These are phyloP conservation scores for Drosophila yakuba DNA, from an alignment of 1,140 invertebrate species.

Conservation along the genomic window DNA sequence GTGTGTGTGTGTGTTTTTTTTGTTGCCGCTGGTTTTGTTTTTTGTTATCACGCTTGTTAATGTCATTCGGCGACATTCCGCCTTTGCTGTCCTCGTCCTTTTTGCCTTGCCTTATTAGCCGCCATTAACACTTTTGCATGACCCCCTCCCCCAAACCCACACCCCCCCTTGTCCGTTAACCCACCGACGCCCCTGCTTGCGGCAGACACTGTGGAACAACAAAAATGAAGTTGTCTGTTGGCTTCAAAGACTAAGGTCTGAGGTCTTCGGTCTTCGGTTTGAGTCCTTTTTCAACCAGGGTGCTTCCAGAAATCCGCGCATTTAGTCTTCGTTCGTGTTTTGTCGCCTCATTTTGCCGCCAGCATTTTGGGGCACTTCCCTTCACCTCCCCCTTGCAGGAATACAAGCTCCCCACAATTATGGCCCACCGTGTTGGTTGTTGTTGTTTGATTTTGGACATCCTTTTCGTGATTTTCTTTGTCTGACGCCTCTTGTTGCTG, in stretches of 20 bases:
- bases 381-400: neutral
- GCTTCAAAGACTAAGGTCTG: neutral
- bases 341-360: constrained; percentile 63
- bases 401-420: constrained; percentile 32
- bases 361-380: constrained; percentile 56
- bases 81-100: constrained; percentile 37
- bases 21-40: constrained; percentile 19
- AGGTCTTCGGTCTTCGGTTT: constrained; percentile 5
- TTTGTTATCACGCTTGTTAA: constrained; percentile 77
- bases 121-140: constrained; percentile 74
- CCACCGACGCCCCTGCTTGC: constrained; percentile 2
- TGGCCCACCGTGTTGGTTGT: constrained; percentile 25
- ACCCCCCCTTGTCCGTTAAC: neutral
- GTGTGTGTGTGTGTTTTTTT: neutral
- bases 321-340: constrained; percentile 50
- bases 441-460: constrained; percentile 47
- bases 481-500: constrained; percentile 56
- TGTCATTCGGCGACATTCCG: constrained; percentile 50
- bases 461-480: constrained; percentile 54
- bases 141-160: neutral
- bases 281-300: neutral
- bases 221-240: constrained; percentile 44
- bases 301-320: constrained; percentile 28
- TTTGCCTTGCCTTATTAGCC: constrained; percentile 71
- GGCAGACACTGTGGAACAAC: constrained; percentile 14